Base-by-base conservation (phyloP, 2,888 invertebrate species). In the Drosophila subsilvestris region DNA sequence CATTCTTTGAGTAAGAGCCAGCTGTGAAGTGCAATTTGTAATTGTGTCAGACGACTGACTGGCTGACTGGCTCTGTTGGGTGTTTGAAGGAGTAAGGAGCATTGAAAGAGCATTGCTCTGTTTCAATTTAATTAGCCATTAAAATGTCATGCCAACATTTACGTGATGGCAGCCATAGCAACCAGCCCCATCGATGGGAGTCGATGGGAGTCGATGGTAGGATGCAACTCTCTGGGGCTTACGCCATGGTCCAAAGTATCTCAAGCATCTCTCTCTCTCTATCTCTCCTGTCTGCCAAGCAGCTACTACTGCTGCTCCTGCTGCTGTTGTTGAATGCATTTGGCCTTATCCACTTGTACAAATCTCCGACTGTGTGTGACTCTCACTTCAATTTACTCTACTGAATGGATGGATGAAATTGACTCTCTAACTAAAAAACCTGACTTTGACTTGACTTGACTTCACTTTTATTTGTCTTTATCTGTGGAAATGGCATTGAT, bases 91-190 rank as follows among this genome's bases (percentile, higher is more conserved):
- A 17, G 45, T 45, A 10, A 14, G 8, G 20, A 48, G 48, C 18
- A 18, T 47, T 51, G 22, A 63, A 63, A 63, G 45, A 51, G 63
- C 63, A 63, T 55, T 73, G 73, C 73, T 73, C 71, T 84, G 76
- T 84, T 79, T 75, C 83, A 87, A 87, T 84, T 84, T 84, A 84
- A 84, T 84, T 84, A 84, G 83, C 86, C 77, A 84, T 87, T 87
- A 84, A 85, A 84, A 77, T 66, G 67, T 66, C 66, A 37, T 37
- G 37, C 37, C 37, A 37, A 37, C 37, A 37, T 37, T 37, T 37
- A 37, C 55, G 37, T 37, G 37, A 37, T 37, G 37, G 37, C 37
- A 37, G 37, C 37, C 37, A 37, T 37, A 7, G 37, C n/a, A 37
- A 14, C 37, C 37, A n/a, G 37, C 37, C 37, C 6, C 37, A 37